These are phyloP conservation scores for Saccopteryx leptura DNA, from an alignment of 2,113 vertebrate species.

Conservation along the genomic window DNA sequence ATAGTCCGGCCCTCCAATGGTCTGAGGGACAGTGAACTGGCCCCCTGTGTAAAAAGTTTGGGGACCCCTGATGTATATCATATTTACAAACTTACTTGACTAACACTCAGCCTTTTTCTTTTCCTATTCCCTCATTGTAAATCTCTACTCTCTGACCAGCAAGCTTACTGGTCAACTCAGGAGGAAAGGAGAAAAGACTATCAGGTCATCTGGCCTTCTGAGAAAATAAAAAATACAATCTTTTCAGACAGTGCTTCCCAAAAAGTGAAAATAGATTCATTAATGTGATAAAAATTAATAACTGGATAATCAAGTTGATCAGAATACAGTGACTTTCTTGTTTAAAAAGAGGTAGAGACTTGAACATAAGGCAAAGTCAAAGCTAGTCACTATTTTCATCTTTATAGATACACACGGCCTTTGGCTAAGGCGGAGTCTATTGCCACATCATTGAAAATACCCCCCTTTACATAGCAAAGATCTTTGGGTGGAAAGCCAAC, in stretches of 20 bases:
- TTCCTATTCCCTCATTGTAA: slow-evolving; percentile 8
- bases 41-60: too few species aligned
- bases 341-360: not conserved
- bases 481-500: not conserved
- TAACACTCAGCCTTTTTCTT: not conserved
- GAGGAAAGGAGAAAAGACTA: not conserved
- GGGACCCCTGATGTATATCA: too few species aligned
- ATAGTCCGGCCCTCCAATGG: too few species aligned
- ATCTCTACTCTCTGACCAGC: not conserved
- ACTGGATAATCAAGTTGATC: not conserved
- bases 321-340: not conserved
- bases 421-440: not conserved
- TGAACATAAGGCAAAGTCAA: not conserved
- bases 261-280: slow-evolving; percentile 41
- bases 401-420: not conserved
- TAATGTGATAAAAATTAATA: slow-evolving; percentile 15
- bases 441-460: not conserved
- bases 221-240: slow-evolving; percentile 20
- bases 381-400: not conserved
- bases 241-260: not conserved
- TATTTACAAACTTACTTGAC: too few species aligned
- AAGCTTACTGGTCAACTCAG: not conserved
- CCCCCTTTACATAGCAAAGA: not conserved
- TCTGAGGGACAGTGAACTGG: too few species aligned
- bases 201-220: not conserved